Evolutionary conservation across 2,113 vertebrate genomes (phyloP).

Genomic region (Hassar affinis): DNA sequence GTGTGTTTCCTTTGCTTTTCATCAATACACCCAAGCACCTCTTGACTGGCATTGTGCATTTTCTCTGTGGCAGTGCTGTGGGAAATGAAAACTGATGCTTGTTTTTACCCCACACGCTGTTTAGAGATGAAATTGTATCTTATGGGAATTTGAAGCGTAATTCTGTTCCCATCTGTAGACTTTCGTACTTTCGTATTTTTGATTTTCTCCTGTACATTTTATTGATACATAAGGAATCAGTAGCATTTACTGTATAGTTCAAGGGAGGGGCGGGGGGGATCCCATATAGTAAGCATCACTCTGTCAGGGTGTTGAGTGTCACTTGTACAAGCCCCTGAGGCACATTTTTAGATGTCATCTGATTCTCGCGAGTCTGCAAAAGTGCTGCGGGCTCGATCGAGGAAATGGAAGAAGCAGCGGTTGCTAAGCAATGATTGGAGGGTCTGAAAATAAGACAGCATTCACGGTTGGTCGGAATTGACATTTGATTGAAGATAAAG

Average conservation of each 20-base stretch:
- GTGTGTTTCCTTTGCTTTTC: no score
- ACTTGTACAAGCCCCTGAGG: background rate
- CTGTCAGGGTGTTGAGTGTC: background rate
- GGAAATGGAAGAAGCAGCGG: background rate
- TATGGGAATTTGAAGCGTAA: background rate
- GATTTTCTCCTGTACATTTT: background rate
- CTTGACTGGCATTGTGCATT: background rate
- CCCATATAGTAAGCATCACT: background rate
- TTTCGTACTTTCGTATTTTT: background rate
- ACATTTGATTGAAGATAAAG: no score
- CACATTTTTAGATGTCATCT: background rate
- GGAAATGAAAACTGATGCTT: background rate
- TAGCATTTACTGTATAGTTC: no score
- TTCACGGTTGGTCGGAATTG: background rate
- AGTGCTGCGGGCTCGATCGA: background rate
- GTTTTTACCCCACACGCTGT: background rate
- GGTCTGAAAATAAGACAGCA: background rate
- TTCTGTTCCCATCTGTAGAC: background rate
- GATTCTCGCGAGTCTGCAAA: background rate
- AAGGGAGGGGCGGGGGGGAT: no score
- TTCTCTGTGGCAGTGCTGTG: background rate
- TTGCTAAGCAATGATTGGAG: constrained; percentile 13
- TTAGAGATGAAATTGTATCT: background rate
- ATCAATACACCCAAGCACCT: background rate
- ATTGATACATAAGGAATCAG: background rate